These are phyloP conservation scores for Anabacerthia variegaticeps DNA, from an alignment of 2,797 vertebrate genomes.

Conservation along the genomic window DNA sequence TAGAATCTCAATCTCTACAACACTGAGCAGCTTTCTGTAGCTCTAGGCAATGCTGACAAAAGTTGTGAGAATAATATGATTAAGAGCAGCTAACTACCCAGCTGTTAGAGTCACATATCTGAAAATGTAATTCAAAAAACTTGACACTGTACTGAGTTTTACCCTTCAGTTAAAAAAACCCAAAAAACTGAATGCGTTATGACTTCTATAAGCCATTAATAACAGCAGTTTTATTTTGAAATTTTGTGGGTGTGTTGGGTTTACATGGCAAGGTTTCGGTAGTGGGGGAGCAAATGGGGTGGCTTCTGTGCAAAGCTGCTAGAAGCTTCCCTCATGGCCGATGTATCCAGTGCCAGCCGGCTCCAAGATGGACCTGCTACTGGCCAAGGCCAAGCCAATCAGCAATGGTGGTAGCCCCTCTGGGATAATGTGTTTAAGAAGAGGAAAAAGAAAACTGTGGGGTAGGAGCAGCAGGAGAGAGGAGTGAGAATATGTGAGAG, in stretches of 20 bases:
- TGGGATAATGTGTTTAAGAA: background rate
- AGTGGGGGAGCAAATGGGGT: fast-evolving
- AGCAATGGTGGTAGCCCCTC: background rate
- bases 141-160: fast-evolving
- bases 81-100: conserved; percentile 33
- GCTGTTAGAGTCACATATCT: background rate
- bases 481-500: background rate
- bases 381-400: background rate
- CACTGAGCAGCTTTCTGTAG: conserved; percentile 19
- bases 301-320: background rate
- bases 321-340: background rate
- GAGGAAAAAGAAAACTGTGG: fast-evolving
- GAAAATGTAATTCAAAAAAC: background rate
- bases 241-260: background rate
- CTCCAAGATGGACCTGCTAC: background rate
- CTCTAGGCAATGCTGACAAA: conserved; percentile 38
- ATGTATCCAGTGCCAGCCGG: background rate
- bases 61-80: conserved; percentile 42
- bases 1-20: background rate
- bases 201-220: background rate
- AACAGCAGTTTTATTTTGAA: background rate
- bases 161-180: background rate
- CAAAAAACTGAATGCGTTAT: background rate
- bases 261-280: background rate
- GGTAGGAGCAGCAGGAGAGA: background rate